A percentile compares a stretch with the other conserved stretches of the same genome.
Conservation (phyloP, 2,113 vertebrate genomes). For the Oncorhynchus mykiss region DNA sequence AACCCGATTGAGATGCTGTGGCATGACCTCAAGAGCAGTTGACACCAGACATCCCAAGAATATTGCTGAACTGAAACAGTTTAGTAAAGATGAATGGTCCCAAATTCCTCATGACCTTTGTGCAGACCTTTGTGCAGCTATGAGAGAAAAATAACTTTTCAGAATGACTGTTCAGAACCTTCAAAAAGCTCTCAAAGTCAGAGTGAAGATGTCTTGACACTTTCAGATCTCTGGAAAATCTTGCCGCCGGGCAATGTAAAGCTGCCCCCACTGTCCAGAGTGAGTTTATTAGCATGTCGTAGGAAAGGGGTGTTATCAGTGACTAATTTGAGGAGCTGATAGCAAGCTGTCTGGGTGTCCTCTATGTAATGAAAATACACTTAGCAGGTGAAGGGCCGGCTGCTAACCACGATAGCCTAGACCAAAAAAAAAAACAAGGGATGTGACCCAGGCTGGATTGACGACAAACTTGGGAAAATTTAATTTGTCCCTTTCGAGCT, state of each 20-base stretch:
- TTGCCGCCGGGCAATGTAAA: background rate
- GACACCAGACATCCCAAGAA: too few species aligned
- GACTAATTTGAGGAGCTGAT: background rate
- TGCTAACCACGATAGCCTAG: background rate
- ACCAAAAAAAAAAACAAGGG: too few species aligned
- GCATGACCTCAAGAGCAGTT: too few species aligned
- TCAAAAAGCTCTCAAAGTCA: background rate
- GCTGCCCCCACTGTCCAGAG: background rate
- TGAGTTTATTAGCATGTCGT: constrained; percentile 7
- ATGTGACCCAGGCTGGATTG: background rate
- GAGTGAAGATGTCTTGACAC: constrained; percentile 30
- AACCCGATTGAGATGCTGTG: too few species aligned
- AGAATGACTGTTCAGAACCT: too few species aligned
- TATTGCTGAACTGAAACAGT: too few species aligned
- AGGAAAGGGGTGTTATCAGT: background rate
- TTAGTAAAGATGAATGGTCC: too few species aligned
- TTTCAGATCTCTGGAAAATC: constrained; percentile 4
- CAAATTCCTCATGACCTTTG: too few species aligned
- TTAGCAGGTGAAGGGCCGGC: background rate
- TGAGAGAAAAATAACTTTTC: too few species aligned
- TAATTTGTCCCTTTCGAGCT: too few species aligned
- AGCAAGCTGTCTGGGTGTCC: background rate
- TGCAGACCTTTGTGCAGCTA: too few species aligned
- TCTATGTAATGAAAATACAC: constrained; percentile 8
- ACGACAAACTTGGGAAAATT: too few species aligned